Base-by-base conservation (phyloP, 2,797 vertebrate genomes). In the Eptatretus atami region DNA sequence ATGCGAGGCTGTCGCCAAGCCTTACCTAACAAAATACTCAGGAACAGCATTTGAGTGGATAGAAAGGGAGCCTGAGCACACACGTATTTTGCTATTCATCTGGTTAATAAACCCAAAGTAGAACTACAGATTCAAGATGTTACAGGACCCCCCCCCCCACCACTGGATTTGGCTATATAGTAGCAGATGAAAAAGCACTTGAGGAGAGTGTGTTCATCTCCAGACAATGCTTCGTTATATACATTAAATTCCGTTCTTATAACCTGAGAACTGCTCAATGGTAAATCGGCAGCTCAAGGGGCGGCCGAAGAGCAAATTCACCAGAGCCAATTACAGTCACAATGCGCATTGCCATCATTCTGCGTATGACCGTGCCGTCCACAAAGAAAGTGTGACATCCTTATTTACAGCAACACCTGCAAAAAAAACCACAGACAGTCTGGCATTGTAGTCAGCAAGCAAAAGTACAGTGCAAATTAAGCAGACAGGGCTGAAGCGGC, bases 211-310 rank as follows among this genome's bases (percentile, higher is more conserved):
- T 44, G 31, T 44, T n/a, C 6, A 44, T 44, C 31, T 44, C 31
- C 31, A 44, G 31, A 44, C 4, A 44, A 25, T 64, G 63, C 15
- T n/a, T 64, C 19, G 15, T 52, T 15, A 53, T n/a, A 63, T 25
- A 54, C n/a, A 31, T 53, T 54, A 54, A n/a, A 44, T 25, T n/a
- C 60, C 67, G 65, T 54, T n/a, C 25, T 74, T 77, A 95, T n/a
- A n/a, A n/a, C 92, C 84, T 98, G 90, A 64, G 87, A 93, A 72
- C 96, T 93, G 73, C n/a, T 96, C 92, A 88, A 98, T 98, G 69
- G 88, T 0, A 90, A 83, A 66, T 98, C 92, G 15, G n/a, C 92
- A 98, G 75, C 92, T 98, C 68, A 98, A 80, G 60, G 92, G 88
- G 66, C 88, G 78, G 53, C 88, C 84, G 0, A 90, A 96, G 3